phyloP scores from a whole-genome alignment of 2,113 vertebrate species.

The Leptosomus discolor region DNA sequence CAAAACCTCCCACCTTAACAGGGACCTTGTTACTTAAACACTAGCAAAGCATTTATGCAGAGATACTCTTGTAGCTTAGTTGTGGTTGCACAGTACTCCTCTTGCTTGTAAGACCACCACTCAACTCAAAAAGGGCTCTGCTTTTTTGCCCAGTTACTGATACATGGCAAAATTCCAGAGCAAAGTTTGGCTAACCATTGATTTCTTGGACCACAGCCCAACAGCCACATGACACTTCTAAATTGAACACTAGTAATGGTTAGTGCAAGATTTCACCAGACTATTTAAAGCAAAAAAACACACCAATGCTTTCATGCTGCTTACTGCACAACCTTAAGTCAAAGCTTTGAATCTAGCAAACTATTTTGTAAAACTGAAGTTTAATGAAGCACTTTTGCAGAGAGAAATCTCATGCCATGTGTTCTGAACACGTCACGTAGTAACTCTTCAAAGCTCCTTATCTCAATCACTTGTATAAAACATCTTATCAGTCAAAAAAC shows the following conservation, averaged over 20 bases:
- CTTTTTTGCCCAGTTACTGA: background rate
- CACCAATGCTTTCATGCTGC: background rate
- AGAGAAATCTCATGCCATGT: accelerated
- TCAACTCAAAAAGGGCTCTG: background rate
- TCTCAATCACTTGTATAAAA: background rate
- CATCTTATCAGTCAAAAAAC: background rate
- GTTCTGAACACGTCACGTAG: background rate
- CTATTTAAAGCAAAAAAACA: background rate
- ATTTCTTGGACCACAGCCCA: background rate
- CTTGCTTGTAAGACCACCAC: background rate
- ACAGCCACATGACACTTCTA: background rate
- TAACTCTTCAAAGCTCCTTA: background rate
- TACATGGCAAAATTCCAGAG: background rate
- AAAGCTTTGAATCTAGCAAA: background rate
- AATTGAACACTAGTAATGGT: background rate
- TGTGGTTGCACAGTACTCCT: background rate
- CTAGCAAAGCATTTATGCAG: background rate
- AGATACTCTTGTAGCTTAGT: accelerated
- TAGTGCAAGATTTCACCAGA: background rate
- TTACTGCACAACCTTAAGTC: background rate
- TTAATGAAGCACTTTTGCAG: background rate
- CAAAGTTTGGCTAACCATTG: background rate
- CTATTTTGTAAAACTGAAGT: background rate
- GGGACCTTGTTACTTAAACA: background rate
- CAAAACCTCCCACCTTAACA: background rate